Conservation (phyloP, 2,888 invertebrate genomes). For the Lepetodrilus schrolli region DNA sequence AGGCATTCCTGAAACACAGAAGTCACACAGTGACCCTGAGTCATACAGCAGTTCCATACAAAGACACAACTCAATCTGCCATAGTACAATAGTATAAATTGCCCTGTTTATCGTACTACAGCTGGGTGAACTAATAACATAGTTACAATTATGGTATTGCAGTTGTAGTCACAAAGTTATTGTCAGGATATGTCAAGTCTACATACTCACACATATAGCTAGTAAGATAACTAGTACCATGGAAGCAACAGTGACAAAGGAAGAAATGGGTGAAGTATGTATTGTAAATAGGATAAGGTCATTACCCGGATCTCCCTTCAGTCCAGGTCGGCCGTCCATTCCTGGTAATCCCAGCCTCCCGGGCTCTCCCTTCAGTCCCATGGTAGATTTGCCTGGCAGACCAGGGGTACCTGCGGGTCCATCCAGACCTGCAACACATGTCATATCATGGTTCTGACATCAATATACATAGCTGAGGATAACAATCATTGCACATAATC, state of each 20-base stretch:
- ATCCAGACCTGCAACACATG: constrained; percentile 46
- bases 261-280: no score
- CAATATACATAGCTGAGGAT: not conserved
- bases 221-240: no score
- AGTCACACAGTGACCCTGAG: not conserved
- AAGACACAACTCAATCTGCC: no score
- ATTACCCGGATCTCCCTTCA: constrained; percentile 68
- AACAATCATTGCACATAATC: not conserved
- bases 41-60: not conserved
- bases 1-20: constrained; percentile 45
- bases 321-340: constrained; percentile 53
- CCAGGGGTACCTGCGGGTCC: constrained; percentile 45
- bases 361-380: constrained; percentile 63
- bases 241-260: no score
- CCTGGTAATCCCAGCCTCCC: constrained; percentile 72
- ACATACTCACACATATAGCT: no score
- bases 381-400: constrained; percentile 38
- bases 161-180: no score
- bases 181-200: no score
- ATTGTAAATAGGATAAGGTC: no score
- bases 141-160: no score
- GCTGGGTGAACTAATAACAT: no score
- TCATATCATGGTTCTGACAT: not conserved
- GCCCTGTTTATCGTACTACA: no score
- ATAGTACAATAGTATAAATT: no score